These are phyloP conservation scores for Onychorhynchus coronatus DNA, from an alignment of 2,113 vertebrate species.

Conservation along the genomic window DNA sequence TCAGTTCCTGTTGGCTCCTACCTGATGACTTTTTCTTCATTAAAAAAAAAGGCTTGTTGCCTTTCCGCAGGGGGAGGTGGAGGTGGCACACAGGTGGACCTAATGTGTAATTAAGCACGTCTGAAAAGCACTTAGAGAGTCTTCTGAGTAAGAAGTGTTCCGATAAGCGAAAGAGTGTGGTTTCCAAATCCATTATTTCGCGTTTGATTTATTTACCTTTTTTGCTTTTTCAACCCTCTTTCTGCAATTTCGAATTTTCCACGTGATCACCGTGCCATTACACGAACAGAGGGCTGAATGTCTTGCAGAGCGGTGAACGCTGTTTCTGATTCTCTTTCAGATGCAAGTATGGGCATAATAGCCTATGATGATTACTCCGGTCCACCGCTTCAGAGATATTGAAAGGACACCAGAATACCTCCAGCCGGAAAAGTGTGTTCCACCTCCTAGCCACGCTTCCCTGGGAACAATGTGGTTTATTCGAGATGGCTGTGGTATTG, in stretches of 20 bases:
- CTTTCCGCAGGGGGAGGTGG: neutral
- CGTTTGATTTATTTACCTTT: neutral
- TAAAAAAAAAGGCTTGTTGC: neutral
- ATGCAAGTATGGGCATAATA: conserved; percentile 80
- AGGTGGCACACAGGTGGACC: neutral
- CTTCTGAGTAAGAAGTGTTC: neutral
- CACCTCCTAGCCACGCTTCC: conserved; percentile 77
- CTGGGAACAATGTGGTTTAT: conserved; percentile 94
- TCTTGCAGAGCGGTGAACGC: neutral
- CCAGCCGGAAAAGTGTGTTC: conserved; percentile 89
- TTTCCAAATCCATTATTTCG: neutral
- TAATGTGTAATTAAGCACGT: neutral
- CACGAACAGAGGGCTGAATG: rapidly evolving
- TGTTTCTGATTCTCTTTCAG: conserved; percentile 69
- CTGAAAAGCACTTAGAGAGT: neutral
- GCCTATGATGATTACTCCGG: conserved; percentile 86
- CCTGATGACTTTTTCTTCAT: neutral
- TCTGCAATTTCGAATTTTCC: neutral
- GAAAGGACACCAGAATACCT: conserved; percentile 94
- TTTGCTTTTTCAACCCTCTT: neutral
- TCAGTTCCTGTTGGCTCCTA: neutral
- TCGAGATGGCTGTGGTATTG: conserved; percentile 93
- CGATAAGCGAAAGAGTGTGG: neutral
- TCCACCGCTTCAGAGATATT: conserved; percentile 91
- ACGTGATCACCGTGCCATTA: rapidly evolving